Percentiles rank a stretch among this genome's conserved stretches.
Conservation (phyloP, 1,140 invertebrate species). For the Anadara kagoshimensis region DNA sequence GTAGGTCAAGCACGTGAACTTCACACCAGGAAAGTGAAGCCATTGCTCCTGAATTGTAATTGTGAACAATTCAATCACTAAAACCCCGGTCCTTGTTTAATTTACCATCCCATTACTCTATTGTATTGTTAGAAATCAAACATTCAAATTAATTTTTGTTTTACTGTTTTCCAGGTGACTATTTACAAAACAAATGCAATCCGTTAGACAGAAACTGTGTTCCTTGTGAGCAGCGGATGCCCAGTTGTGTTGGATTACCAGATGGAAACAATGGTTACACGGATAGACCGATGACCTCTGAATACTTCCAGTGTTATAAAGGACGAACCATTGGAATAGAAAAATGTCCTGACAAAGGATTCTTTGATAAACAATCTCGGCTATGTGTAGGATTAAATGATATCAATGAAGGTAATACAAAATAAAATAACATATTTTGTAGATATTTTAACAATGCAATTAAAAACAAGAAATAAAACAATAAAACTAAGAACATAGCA, state of each 20-base stretch:
- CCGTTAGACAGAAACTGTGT: constrained; percentile 39
- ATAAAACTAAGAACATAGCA: too few species aligned
- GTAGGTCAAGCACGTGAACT: too few species aligned
- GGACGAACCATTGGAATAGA: constrained; percentile 46
- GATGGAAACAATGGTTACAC: constrained; percentile 50
- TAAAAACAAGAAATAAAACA: too few species aligned
- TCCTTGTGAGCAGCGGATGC: constrained; percentile 50
- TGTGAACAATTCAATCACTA: too few species aligned
- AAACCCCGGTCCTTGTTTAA: too few species aligned
- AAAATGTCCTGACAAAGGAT: constrained; percentile 34
- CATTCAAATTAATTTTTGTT: too few species aligned
- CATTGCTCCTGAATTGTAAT: too few species aligned
- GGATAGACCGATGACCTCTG: constrained; percentile 35
- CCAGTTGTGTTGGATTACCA: constrained; percentile 46
- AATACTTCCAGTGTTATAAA: constrained; percentile 49
- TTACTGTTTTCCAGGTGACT: constrained; percentile 44
- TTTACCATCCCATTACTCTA: too few species aligned
- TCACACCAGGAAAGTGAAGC: too few species aligned
- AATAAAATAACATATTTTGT: too few species aligned
- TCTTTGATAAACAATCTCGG: constrained; percentile 51
- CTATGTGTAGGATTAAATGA: constrained; percentile 38
- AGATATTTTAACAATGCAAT: too few species aligned
- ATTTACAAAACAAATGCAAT: constrained; percentile 53
- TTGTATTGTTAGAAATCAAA: too few species aligned
- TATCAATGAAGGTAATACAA: constrained; percentile 37